Conservation (phyloP, 1,140 invertebrate species). For the Apis laboriosa region DNA sequence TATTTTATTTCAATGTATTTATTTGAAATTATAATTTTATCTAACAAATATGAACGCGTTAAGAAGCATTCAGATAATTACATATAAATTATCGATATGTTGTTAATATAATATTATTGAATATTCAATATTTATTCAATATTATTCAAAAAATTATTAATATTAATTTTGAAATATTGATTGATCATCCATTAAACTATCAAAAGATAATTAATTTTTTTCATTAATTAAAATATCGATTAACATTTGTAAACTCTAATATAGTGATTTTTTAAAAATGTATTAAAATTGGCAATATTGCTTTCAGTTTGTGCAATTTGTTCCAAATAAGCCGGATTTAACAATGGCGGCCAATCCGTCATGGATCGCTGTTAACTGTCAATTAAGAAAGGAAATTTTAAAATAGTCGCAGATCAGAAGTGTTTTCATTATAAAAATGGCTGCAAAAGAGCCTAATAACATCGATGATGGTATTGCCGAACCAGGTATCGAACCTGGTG, state of each 20-base stretch:
- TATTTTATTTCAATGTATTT: too few species aligned
- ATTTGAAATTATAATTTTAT: neutral
- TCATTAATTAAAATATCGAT: neutral
- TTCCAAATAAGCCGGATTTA: slow-evolving; percentile 32
- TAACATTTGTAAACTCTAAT: neutral
- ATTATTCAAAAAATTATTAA: too few species aligned
- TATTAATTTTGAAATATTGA: too few species aligned
- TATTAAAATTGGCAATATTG: neutral
- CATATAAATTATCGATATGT: too few species aligned
- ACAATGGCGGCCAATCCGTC: slow-evolving; percentile 55
- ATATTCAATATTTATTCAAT: too few species aligned
- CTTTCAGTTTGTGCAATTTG: neutral
- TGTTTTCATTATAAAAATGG: slow-evolving; percentile 64
- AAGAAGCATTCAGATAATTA: too few species aligned
- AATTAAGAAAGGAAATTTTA: slow-evolving; percentile 22
- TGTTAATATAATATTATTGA: too few species aligned
- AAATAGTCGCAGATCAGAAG: slow-evolving; percentile 37
- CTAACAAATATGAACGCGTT: too few species aligned
- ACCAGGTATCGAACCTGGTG: slow-evolving; percentile 81
- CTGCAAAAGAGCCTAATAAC: slow-evolving; percentile 60
- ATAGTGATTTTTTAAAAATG: neutral
- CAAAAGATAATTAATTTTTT: too few species aligned
- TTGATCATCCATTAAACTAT: too few species aligned
- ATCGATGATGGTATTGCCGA: slow-evolving; percentile 73
- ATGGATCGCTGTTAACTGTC: slow-evolving; percentile 54